These are phyloP conservation scores for Spodoptera picta DNA, from an alignment of 2,888 invertebrate species.

Conservation along the genomic window DNA sequence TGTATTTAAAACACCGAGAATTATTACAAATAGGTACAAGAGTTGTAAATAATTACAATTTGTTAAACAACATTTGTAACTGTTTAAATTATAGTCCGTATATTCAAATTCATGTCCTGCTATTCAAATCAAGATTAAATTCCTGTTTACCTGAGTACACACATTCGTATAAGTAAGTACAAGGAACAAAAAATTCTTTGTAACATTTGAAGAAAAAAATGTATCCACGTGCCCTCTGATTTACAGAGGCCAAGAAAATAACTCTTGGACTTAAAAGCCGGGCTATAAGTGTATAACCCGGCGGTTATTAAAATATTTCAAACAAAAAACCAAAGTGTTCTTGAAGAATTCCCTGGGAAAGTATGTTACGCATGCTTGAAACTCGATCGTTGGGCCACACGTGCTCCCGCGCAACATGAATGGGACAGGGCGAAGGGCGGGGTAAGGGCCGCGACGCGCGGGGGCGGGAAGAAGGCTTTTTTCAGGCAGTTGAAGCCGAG, in stretches of 20 bases:
- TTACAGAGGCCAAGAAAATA: conserved; percentile 40
- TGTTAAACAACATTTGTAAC: conserved; percentile 17
- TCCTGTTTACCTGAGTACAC: conserved; percentile 47
- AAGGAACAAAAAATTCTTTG: conserved; percentile 32
- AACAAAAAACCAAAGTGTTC: conserved; percentile 60
- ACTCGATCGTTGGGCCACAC: conserved; percentile 81
- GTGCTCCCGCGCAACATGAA: conserved; percentile 76
- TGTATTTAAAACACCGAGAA: too few species aligned
- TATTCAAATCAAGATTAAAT: conserved; percentile 38
- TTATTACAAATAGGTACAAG: background rate
- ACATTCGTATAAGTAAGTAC: conserved; percentile 14
- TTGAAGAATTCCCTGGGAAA: conserved; percentile 76
- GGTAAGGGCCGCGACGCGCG: conserved; percentile 62
- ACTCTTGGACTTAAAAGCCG: conserved; percentile 37
- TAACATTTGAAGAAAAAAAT: conserved; percentile 37
- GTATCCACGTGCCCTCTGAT: conserved; percentile 51
- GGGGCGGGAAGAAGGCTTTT: conserved; percentile 80
- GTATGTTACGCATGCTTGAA: conserved; percentile 80
- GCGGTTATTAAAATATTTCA: conserved; percentile 59
- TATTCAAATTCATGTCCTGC: conserved; percentile 27
- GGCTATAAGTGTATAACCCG: conserved; percentile 31
- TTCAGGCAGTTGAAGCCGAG: conserved; percentile 83
- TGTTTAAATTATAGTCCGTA: conserved; percentile 14
- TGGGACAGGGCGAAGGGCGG: conserved; percentile 69
- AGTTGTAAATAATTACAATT: conserved; percentile 7